A percentile compares a stretch with the other conserved stretches of the same genome.
Evolutionary conservation across 2,888 invertebrate genomes (phyloP).

Genomic region (Chloromyia formosa): DNA sequence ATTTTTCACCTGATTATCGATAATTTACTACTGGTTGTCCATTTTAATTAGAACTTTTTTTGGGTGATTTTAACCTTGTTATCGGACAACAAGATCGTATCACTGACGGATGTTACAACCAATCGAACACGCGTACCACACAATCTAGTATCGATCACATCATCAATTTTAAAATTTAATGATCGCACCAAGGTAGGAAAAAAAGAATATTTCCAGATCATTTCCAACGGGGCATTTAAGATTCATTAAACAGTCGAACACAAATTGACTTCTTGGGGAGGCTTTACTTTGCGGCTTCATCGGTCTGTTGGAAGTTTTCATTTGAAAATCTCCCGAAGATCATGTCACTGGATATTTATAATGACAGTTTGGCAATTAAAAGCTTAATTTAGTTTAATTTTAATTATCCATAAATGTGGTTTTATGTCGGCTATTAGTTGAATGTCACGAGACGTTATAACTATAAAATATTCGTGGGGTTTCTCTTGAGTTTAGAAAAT

Average conservation of each 20-base stretch:
- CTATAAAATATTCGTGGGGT: too few species aligned
- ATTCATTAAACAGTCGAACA: conserved; percentile 19
- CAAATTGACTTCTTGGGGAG: conserved; percentile 21
- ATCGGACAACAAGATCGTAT: background rate
- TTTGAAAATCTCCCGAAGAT: background rate
- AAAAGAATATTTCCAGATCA: conserved; percentile 20
- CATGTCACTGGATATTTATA: background rate
- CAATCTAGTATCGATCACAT: too few species aligned
- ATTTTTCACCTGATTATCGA: conserved; percentile 15
- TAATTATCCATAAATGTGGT: background rate
- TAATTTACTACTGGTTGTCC: conserved; percentile 12
- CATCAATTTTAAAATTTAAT: background rate
- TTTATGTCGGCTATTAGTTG: conserved; percentile 1
- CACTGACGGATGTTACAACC: background rate
- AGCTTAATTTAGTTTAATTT: conserved; percentile 13
- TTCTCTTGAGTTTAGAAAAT: too few species aligned
- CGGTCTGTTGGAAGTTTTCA: background rate
- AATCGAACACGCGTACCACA: too few species aligned
- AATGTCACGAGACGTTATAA: too few species aligned
- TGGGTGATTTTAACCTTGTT: background rate
- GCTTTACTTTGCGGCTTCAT: background rate
- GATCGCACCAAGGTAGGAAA: background rate
- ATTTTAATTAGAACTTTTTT: conserved; percentile 7
- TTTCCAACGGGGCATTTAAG: background rate
- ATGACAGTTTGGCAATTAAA: background rate